Percentiles rank a stretch among this genome's conserved stretches.
Conservation (phyloP, 2,113 vertebrate genomes). For the Phycodurus eques region DNA sequence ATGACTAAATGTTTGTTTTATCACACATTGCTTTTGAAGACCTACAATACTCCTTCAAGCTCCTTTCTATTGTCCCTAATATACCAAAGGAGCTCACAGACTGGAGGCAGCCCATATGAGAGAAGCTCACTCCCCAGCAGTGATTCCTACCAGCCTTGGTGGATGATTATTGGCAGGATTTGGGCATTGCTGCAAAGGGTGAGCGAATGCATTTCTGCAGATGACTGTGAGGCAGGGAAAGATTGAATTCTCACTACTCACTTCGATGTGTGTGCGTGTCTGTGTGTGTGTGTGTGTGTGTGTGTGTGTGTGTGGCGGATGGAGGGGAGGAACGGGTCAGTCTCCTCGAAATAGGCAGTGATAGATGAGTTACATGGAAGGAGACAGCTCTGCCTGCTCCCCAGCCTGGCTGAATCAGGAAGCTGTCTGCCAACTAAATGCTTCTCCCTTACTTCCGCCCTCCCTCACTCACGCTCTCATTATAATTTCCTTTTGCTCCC, state of each 20-base stretch:
- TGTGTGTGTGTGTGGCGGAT: conserved; percentile 36
- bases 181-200: conserved; percentile 49
- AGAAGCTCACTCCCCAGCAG: conserved; percentile 54
- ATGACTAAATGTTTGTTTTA: conserved; percentile 1
- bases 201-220: conserved; percentile 69
- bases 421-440: conserved; percentile 70
- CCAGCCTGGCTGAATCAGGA: conserved; percentile 73
- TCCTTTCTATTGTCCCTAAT: conserved; percentile 52
- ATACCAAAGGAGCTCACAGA: conserved; percentile 60
- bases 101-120: conserved; percentile 50
- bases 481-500: conserved; percentile 57
- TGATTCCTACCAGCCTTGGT: conserved; percentile 44
- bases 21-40: conserved; percentile 14
- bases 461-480: conserved; percentile 55
- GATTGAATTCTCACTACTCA: conserved; percentile 67
- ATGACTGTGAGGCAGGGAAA: conserved; percentile 68
- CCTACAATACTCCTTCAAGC: conserved; percentile 14
- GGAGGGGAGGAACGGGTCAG: conserved; percentile 59
- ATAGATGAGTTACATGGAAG: conserved; percentile 74
- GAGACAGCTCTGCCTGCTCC: conserved; percentile 71
- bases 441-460: conserved; percentile 35
- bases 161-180: conserved; percentile 58
- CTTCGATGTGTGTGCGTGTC: conserved; percentile 19
- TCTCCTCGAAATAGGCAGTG: conserved; percentile 70
- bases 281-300: conserved; percentile 5